Evolutionary conservation across 2,113 vertebrate species (phyloP).

Genomic region (Telmatochromis brichardi): DNA sequence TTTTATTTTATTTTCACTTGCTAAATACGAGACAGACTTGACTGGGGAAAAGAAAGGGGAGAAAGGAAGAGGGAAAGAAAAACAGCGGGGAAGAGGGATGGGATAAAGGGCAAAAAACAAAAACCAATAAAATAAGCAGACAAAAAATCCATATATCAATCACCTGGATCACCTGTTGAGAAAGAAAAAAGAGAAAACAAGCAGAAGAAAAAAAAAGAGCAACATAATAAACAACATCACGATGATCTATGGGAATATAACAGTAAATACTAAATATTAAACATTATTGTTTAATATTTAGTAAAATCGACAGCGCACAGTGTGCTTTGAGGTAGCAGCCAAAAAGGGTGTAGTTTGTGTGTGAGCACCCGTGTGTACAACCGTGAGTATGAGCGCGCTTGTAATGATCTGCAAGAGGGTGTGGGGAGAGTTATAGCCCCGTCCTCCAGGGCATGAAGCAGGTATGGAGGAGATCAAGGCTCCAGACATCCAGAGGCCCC

Average conservation of each 20-base stretch:
- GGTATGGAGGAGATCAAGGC: too few relatives aligned
- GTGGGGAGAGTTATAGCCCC: too few relatives aligned
- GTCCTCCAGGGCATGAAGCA: too few relatives aligned
- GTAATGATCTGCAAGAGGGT: too few relatives aligned
- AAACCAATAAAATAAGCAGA: background rate
- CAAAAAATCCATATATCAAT: accelerated
- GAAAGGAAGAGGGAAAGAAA: too few relatives aligned
- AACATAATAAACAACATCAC: background rate
- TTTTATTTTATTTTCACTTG: background rate
- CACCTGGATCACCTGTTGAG: background rate
- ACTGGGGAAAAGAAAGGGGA: background rate
- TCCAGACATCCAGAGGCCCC: too few relatives aligned
- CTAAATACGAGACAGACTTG: background rate
- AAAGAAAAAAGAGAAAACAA: background rate
- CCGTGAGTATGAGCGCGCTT: accelerated
- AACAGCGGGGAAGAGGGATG: accelerated
- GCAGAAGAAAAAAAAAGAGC: background rate
- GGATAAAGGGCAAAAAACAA: background rate
- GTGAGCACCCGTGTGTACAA: accelerated
- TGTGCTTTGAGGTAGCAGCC: background rate
- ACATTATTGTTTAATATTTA: background rate
- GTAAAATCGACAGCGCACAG: background rate
- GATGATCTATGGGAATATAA: accelerated
- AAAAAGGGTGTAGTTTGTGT: background rate
- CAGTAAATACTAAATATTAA: background rate